A percentile compares a stretch with the other conserved stretches of the same genome.
Conservation (phyloP, 2,888 invertebrate species). For the Rhimphoctona megacephalus region DNA sequence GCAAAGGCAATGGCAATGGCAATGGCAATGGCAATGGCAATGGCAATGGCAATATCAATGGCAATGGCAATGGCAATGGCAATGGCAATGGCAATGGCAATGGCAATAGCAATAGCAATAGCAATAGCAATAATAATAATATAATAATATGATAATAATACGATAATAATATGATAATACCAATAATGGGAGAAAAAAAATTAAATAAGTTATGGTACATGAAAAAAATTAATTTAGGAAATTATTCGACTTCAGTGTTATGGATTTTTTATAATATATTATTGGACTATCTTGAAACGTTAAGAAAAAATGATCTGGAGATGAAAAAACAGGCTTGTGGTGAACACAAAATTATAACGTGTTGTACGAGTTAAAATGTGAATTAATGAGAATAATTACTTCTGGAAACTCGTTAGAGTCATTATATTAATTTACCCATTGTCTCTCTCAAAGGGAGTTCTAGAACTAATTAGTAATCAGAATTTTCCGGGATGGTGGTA, state of each 20-base stretch:
- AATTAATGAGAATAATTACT: conserved; percentile 12
- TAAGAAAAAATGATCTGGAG: background rate
- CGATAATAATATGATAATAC: background rate
- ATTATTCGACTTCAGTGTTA: background rate
- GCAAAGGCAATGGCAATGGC: no score
- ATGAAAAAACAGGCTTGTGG: background rate
- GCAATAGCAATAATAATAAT: no score
- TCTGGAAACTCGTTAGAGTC: background rate
- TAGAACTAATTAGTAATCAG: conserved; percentile 60
- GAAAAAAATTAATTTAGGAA: background rate
- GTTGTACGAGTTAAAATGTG: background rate
- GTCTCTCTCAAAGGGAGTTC: conserved; percentile 4
- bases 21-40: no score
- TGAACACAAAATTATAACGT: background rate
- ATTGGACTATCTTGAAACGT: no score
- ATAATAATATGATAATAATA: no score
- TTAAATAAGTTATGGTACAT: background rate
- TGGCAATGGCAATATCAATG: no score
- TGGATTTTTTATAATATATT: no score
- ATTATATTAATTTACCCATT: conserved; percentile 44
- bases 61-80: no score
- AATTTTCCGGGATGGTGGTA: conserved; percentile 45
- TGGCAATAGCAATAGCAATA: no score
- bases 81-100: no score
- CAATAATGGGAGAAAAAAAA: no score